Evolutionary conservation across 1,140 invertebrate species (phyloP).

Genomic region (Diploscapter pachys): DNA sequence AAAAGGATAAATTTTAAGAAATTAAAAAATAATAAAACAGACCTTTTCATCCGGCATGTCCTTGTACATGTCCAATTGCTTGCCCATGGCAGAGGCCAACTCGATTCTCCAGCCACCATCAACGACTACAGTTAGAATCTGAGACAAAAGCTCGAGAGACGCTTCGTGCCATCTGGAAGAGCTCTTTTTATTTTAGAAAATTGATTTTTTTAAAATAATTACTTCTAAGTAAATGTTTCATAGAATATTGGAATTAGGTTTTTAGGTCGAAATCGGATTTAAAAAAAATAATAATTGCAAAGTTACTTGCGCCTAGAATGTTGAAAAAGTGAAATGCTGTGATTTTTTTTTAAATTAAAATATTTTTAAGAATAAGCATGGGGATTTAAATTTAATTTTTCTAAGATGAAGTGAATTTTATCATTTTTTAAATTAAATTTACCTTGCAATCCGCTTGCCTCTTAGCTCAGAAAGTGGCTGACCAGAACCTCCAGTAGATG

Average conservation of each 20-base stretch:
- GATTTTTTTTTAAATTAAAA: no score
- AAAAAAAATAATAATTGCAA: neutral
- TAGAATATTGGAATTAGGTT: neutral
- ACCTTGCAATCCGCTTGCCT: slow-evolving; percentile 16
- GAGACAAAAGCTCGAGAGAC: slow-evolving; percentile 30
- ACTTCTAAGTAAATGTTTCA: neutral
- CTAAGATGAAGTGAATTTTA: no score
- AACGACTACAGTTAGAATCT: slow-evolving; percentile 17
- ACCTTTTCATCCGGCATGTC: slow-evolving; percentile 40
- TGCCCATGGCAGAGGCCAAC: slow-evolving; percentile 36
- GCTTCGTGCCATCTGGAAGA: slow-evolving; percentile 36
- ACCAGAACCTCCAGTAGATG: slow-evolving; percentile 2
- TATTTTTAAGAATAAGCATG: no score
- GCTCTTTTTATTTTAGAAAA: neutral
- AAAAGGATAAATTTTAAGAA: neutral
- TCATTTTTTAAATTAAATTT: neutral
- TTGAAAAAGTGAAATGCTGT: no score
- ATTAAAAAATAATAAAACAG: neutral
- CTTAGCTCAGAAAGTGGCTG: slow-evolving; percentile 6
- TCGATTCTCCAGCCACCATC: slow-evolving; percentile 41
- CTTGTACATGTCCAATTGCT: slow-evolving; percentile 41
- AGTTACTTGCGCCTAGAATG: neutral
- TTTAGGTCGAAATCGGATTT: neutral
- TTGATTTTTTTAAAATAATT: neutral
- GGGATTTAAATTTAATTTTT: no score